A percentile compares a stretch with the other conserved stretches of the same genome.
Conservation (phyloP, 2,888 invertebrate species). For the Oasisia sp. region DNA sequence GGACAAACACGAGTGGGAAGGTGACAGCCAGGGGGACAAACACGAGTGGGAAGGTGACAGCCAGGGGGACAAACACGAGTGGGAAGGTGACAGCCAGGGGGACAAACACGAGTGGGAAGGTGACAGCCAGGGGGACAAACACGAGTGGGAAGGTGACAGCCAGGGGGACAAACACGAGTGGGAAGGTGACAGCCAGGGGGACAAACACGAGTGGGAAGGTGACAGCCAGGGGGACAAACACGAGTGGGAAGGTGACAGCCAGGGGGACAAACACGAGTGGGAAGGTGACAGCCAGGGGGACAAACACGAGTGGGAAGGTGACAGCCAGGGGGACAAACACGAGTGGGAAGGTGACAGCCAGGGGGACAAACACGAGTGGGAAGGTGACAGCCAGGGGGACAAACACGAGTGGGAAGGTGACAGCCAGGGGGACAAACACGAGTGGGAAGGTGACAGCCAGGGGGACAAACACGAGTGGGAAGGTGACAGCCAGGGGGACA, state of each 20-base stretch:
- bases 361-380: too few species aligned
- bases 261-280: conserved; percentile 9
- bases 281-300: not conserved
- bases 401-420: not conserved
- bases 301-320: conserved; percentile 27
- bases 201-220: not conserved
- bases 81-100: not conserved
- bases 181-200: conserved; percentile 22
- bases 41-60: conserved; percentile 26
- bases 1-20: not conserved
- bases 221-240: too few species aligned
- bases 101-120: conserved; percentile 28
- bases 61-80: conserved; percentile 13
- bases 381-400: conserved; percentile 25
- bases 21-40: too few species aligned
- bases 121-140: conserved; percentile 21
- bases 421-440: too few species aligned
- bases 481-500: too few species aligned
- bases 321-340: conserved; percentile 20
- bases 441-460: conserved; percentile 21
- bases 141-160: not conserved
- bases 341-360: not conserved
- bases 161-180: too few species aligned
- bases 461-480: not conserved
- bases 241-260: conserved; percentile 25